A percentile compares a stretch with the other conserved stretches of the same genome.
Evolutionary conservation across 2,113 vertebrate species (phyloP).

Genomic region (Physeter macrocephalus): DNA sequence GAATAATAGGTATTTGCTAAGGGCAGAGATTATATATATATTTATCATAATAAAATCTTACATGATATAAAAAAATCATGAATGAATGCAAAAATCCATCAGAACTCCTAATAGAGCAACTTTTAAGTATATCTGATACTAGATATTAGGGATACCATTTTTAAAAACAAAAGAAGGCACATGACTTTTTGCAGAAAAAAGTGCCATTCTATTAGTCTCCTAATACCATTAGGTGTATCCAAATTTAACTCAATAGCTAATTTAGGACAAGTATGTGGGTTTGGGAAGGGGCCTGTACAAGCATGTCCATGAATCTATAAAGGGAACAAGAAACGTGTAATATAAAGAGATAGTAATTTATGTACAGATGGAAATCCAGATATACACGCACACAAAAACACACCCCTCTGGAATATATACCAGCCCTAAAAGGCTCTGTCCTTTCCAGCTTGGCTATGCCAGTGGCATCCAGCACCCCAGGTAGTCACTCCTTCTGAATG

Average conservation of each 20-base stretch:
- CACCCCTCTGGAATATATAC: not conserved
- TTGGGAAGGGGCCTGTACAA: not conserved
- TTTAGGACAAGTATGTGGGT: not conserved
- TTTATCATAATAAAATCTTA: not conserved
- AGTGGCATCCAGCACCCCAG: not conserved
- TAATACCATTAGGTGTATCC: not conserved
- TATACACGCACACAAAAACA: not conserved
- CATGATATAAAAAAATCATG: not conserved
- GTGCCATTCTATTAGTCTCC: not conserved
- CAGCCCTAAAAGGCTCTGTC: not conserved
- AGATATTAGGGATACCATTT: not conserved
- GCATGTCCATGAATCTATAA: not conserved
- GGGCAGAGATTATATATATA: not conserved
- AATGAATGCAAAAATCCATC: not conserved
- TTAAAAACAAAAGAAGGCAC: not conserved
- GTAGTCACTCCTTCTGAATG: not conserved
- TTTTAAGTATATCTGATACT: not conserved
- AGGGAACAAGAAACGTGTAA: not conserved
- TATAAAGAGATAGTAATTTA: not conserved
- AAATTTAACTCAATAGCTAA: not conserved
- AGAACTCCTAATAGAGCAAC: not conserved
- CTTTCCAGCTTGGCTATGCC: not conserved
- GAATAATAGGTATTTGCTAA: not conserved
- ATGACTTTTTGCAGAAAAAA: not conserved
- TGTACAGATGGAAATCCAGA: not conserved